phyloP scores from a whole-genome alignment of 2,888 invertebrate species.

The Catocala fraxini region DNA sequence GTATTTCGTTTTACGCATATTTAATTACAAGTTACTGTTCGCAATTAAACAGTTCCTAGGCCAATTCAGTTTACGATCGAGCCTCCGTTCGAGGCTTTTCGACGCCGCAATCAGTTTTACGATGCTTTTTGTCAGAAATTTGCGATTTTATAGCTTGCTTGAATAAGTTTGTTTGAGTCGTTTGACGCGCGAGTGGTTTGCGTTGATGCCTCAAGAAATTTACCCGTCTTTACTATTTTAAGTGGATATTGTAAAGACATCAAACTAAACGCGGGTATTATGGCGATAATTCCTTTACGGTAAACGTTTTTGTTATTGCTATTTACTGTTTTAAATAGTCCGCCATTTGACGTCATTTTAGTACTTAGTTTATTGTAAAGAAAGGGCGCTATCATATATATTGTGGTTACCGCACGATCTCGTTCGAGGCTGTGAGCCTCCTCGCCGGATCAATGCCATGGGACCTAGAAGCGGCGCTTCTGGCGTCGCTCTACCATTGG shows the following conservation, averaged over 20 bases:
- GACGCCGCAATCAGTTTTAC: slow-evolving; percentile 78
- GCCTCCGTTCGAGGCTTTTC: slow-evolving; percentile 68
- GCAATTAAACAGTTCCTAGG: slow-evolving; percentile 78
- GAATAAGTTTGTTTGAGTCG: slow-evolving; percentile 50
- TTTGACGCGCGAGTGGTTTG: slow-evolving; percentile 28
- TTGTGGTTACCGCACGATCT: too few species aligned
- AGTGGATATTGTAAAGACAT: slow-evolving; percentile 7
- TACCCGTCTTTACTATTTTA: slow-evolving; percentile 6
- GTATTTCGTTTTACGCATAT: slow-evolving; percentile 65
- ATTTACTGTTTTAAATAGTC: not conserved
- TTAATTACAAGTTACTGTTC: slow-evolving; percentile 68
- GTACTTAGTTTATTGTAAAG: not conserved
- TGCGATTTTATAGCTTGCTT: slow-evolving; percentile 64
- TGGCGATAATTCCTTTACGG: not conserved
- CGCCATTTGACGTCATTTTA: not conserved
- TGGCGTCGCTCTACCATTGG: too few species aligned
- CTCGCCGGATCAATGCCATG: too few species aligned
- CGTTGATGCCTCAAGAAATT: slow-evolving; percentile 24
- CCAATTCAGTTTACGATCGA: slow-evolving; percentile 79
- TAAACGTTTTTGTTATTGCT: not conserved
- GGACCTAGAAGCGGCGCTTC: too few species aligned
- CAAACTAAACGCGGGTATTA: not conserved
- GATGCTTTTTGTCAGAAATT: slow-evolving; percentile 74
- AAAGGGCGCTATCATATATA: too few species aligned
- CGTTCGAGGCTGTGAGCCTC: too few species aligned